Base-by-base conservation (phyloP, 1,140 invertebrate species). In the Grapholita molesta region DNA sequence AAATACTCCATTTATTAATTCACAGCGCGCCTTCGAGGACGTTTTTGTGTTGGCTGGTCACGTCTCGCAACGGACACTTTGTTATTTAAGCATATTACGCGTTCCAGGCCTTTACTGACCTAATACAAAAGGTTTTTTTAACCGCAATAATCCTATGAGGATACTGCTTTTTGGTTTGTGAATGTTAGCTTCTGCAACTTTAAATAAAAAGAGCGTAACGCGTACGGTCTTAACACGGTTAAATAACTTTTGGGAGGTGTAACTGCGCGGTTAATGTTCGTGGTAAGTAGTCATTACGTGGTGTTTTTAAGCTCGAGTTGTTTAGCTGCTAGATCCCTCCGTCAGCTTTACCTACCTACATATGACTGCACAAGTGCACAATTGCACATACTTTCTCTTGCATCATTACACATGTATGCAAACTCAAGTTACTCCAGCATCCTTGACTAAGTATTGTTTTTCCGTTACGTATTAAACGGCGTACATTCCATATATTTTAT, bases 71-170 rank as follows among this genome's bases (percentile, higher is more conserved):
- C 55, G 55, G 55, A 30, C 55, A 61, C 28, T 61, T 61, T 61
- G 55, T 61, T 28, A 61, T 61, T 61, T 61, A 61, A 61, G 25
- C 55, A 32, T 61, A 61, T 61, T 61, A 61, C 55, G 42, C 42
- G 38, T n/a, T 7, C 15, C n/a, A 48, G 18, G 18, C 42, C 1
- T 48, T 18, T 9, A 21, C 15, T 48, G n/a, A 7, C 38, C 4
- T 5, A 42, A 42, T 18, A 42, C n/a, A 48, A 48, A 48, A 48
- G 42, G 42, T 18, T 21, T 48, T 30, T 21, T 21, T 21, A 48
- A 18, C 42, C 6, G n/a, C 8, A 6, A 48, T 1, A 48, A 21
- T 48, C 15, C n/a, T 6, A 18, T 48, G n/a, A 18, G n/a, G 42
- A 15, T 48, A 48, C 18, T 7, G n/a, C 42, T 48, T 4, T 48